Conservation (phyloP, 2,888 invertebrate genomes). For the Torymus tubicola region DNA sequence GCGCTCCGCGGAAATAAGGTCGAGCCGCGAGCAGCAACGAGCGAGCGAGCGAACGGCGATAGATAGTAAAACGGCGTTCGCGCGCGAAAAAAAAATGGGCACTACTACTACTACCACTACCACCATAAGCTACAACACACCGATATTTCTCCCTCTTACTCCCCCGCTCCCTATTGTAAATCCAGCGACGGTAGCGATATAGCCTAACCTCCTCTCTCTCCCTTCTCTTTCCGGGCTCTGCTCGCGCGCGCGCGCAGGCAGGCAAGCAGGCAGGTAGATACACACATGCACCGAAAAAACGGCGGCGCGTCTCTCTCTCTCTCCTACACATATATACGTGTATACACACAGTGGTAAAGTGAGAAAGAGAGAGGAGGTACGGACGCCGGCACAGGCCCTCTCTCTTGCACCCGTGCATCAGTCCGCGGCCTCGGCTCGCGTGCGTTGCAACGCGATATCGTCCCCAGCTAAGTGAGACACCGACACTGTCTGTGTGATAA, state of each 20-base stretch:
- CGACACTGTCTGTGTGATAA: no score
- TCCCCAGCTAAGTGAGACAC: no score
- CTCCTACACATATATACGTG: not conserved
- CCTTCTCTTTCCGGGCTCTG: constrained; percentile 1
- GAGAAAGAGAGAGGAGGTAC: not conserved
- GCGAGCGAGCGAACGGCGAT: no score
- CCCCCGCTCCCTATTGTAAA: constrained; percentile 5
- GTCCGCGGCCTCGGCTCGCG: not conserved
- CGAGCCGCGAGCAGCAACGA: no score
- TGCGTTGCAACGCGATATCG: no score
- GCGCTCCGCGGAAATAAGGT: no score
- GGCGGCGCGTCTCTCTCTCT: not conserved
- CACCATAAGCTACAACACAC: not conserved
- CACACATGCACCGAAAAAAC: constrained; percentile 9
- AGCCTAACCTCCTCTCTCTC: constrained; percentile 33
- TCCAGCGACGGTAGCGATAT: not conserved
- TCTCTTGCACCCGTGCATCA: not conserved
- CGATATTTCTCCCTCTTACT: constrained; percentile 27
- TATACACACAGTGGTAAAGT: not conserved
- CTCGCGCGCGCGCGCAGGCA: not conserved
- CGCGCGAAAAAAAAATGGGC: constrained; percentile 4
- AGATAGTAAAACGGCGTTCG: constrained; percentile 18
- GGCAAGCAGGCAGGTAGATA: constrained; percentile 36
- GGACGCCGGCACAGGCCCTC: not conserved
- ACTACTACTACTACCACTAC: no score